phyloP scores from a whole-genome alignment of 2,113 vertebrate species.

The Megaceryle maxima region DNA sequence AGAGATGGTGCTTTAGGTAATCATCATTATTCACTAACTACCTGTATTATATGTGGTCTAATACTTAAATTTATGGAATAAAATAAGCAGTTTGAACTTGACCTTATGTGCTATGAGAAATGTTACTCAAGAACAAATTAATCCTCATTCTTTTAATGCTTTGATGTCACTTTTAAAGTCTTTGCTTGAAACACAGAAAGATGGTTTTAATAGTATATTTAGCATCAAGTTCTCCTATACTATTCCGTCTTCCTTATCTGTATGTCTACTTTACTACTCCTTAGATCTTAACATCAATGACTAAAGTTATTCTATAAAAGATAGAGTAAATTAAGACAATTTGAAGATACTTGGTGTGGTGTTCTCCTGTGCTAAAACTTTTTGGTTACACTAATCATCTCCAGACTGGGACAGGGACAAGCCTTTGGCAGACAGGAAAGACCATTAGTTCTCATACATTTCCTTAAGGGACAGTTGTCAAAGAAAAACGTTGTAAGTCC shows the following conservation, averaged over 20 bases:
- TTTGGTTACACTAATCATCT: neutral
- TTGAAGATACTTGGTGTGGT: neutral
- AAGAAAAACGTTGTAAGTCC: neutral
- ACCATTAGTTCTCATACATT: neutral
- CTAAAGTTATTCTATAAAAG: neutral
- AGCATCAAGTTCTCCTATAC: neutral
- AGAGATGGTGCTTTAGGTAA: no score
- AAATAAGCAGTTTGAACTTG: neutral
- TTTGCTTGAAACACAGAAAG: neutral
- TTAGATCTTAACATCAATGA: neutral
- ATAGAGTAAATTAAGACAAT: neutral
- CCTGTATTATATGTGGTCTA: neutral
- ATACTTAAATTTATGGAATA: neutral
- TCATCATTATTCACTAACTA: neutral
- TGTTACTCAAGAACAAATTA: neutral
- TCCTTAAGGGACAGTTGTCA: neutral
- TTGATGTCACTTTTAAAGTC: neutral
- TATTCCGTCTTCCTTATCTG: neutral
- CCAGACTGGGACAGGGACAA: neutral
- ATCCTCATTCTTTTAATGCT: neutral
- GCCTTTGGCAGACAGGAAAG: neutral
- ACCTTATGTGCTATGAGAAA: neutral
- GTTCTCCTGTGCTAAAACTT: neutral
- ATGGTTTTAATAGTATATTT: neutral
- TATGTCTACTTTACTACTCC: neutral